phyloP scores from a whole-genome alignment of 2,797 vertebrate species.

The Liparis tanakae region DNA sequence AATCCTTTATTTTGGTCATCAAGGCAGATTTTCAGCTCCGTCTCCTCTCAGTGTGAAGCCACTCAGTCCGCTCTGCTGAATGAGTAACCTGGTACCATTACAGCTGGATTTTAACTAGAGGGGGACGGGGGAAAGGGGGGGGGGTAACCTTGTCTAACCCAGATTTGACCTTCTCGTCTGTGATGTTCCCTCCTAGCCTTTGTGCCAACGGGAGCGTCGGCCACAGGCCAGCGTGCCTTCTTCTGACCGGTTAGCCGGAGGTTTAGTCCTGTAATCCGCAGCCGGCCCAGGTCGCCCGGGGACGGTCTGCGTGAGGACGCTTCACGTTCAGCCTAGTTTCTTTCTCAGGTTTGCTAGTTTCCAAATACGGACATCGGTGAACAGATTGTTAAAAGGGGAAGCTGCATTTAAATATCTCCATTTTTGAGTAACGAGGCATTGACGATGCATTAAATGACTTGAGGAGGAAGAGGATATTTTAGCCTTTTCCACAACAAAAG shows the following conservation, averaged over 20 bases:
- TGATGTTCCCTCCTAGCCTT: constrained; percentile 36
- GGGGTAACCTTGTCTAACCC: constrained; percentile 64
- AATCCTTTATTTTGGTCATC: constrained; percentile 80
- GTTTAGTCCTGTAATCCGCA: constrained; percentile 38
- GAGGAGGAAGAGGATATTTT: not conserved
- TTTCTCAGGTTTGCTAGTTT: constrained; percentile 19
- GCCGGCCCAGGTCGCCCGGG: constrained; percentile 25
- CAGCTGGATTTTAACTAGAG: constrained; percentile 68
- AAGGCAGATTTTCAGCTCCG: constrained; percentile 79
- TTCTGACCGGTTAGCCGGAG: constrained; percentile 48
- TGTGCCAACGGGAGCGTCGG: constrained; percentile 36
- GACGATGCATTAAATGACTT: not conserved
- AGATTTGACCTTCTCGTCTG: constrained; percentile 69
- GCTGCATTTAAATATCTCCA: constrained; percentile 1
- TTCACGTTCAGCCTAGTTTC: constrained; percentile 1
- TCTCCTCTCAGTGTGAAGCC: constrained; percentile 81
- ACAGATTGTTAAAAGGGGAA: not conserved
- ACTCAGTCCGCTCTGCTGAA: constrained; percentile 76
- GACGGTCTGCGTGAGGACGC: constrained; percentile 24
- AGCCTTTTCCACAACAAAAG: not conserved
- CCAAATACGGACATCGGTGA: constrained; percentile 3
- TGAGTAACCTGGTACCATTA: constrained; percentile 72
- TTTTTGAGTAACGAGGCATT: not conserved
- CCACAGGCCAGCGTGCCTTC: constrained; percentile 45
- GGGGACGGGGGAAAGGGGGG: constrained; percentile 22